Evolutionary conservation across 1,140 invertebrate species (phyloP).

Genomic region (Pissodes strobi): DNA sequence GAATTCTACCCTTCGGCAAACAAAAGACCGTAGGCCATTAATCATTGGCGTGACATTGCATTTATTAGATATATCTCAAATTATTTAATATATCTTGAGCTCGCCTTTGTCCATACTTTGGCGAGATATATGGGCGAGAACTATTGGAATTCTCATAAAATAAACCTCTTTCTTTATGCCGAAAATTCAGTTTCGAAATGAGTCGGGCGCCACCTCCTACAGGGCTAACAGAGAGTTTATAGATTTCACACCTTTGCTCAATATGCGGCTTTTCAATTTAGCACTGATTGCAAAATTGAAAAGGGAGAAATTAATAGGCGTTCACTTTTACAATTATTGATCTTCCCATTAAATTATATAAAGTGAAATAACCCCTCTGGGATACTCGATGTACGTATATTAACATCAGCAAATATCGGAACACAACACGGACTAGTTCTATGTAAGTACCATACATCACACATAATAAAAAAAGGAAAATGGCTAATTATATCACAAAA

Average conservation of each 20-base stretch:
- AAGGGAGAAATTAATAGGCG: too few species aligned
- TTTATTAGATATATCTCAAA: slow-evolving; percentile 34
- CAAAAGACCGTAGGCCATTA: slow-evolving; percentile 20
- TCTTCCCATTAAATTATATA: too few species aligned
- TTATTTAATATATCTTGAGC: slow-evolving; percentile 32
- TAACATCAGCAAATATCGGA: too few species aligned
- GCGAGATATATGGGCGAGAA: slow-evolving; percentile 33
- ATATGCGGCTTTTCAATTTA: too few species aligned
- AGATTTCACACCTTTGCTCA: slow-evolving; percentile 29
- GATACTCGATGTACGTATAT: too few species aligned
- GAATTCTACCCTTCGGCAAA: slow-evolving; percentile 30
- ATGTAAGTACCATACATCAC: too few species aligned
- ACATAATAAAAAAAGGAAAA: too few species aligned
- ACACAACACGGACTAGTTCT: too few species aligned
- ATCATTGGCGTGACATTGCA: slow-evolving; percentile 29
- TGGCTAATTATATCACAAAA: too few species aligned
- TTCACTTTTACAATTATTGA: too few species aligned
- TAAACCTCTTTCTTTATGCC: slow-evolving; percentile 27
- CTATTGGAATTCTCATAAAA: slow-evolving; percentile 24
- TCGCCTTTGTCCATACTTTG: slow-evolving; percentile 28
- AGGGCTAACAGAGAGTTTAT: background rate
- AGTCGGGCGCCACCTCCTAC: slow-evolving; percentile 26
- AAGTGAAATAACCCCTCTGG: too few species aligned
- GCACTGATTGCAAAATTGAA: too few species aligned
- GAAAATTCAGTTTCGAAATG: slow-evolving; percentile 14